Conservation (phyloP, 2,888 invertebrate species). For the Ochropacha duplaris region DNA sequence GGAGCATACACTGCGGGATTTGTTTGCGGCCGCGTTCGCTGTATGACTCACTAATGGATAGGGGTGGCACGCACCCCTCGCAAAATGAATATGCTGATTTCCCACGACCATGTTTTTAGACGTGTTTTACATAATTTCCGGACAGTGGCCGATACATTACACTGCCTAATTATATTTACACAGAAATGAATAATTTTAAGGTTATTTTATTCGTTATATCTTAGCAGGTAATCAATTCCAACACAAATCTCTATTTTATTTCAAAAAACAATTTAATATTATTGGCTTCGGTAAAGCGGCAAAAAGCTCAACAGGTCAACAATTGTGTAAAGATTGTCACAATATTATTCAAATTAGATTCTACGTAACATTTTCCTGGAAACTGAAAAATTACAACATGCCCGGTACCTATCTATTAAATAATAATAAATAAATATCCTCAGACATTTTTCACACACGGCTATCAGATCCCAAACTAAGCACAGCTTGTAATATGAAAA, state of each 20-base stretch:
- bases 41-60: slow-evolving; percentile 74
- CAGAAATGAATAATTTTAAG: background rate
- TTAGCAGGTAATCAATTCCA: background rate
- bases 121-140: slow-evolving; percentile 77
- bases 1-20: slow-evolving; percentile 53
- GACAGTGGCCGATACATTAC: slow-evolving; percentile 67
- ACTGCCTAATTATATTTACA: slow-evolving; percentile 56
- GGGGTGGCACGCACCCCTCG: slow-evolving; percentile 58
- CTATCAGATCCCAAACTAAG: too few relatives aligned
- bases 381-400: too few relatives aligned
- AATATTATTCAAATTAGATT: too few relatives aligned
- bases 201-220: background rate
- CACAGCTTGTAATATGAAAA: too few relatives aligned
- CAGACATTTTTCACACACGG: too few relatives aligned
- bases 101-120: slow-evolving; percentile 68
- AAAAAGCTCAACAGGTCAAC: too few relatives aligned
- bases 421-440: too few relatives aligned
- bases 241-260: background rate
- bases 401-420: too few relatives aligned
- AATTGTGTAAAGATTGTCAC: too few relatives aligned
- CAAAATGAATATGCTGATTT: slow-evolving; percentile 78
- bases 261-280: too few relatives aligned
- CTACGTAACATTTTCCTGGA: too few relatives aligned
- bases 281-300: too few relatives aligned
- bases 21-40: slow-evolving; percentile 60